These are phyloP conservation scores for Podiceps cristatus DNA, from an alignment of 2,113 vertebrate species.

Conservation along the genomic window DNA sequence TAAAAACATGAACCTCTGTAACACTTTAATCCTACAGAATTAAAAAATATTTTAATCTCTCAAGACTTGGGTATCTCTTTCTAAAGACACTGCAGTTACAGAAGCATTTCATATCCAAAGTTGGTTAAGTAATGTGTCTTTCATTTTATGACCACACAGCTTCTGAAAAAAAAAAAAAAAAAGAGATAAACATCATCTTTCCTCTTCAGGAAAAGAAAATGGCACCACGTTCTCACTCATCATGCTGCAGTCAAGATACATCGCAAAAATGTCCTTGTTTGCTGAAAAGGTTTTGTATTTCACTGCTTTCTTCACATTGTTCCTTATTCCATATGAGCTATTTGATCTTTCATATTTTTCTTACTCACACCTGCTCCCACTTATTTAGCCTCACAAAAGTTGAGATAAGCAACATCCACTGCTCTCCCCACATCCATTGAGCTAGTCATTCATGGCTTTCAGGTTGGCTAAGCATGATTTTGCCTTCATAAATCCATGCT, in stretches of 20 bases:
- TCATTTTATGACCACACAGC: background rate
- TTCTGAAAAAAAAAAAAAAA: background rate
- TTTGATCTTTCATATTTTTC: background rate
- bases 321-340: background rate
- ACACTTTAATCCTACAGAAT: background rate
- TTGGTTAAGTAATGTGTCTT: background rate
- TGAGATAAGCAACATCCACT: background rate
- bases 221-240: background rate
- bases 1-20: background rate
- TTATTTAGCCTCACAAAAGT: background rate
- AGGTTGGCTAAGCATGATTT: background rate
- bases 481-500: background rate
- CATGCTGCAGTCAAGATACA: background rate
- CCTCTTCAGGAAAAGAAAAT: background rate
- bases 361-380: background rate
- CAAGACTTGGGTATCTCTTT: background rate
- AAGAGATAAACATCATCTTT: background rate
- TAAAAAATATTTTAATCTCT: background rate
- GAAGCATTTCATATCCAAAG: background rate
- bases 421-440: accelerated
- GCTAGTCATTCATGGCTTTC: background rate
- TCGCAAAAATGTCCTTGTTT: background rate
- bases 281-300: background rate
- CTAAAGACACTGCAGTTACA: background rate
- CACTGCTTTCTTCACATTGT: background rate